Percentiles rank a stretch among this genome's conserved stretches.
phyloP scores from a whole-genome alignment of 2,797 vertebrate species.

The Enteromius unitaeniatus region DNA sequence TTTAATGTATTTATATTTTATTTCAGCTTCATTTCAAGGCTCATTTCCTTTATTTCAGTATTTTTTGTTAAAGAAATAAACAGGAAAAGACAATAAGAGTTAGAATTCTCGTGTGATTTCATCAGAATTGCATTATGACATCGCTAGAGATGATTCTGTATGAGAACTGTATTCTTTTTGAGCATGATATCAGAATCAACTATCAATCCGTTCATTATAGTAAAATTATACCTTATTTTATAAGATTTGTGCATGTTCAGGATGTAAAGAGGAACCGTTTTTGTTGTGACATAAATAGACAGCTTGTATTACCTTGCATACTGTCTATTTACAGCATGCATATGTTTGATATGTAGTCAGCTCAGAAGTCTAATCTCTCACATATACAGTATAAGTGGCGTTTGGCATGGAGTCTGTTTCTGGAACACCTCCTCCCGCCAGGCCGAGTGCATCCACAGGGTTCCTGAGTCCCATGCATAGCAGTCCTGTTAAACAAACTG shows the following conservation, averaged over 20 bases:
- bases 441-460: constrained; percentile 5
- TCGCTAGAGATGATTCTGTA: background rate
- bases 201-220: background rate
- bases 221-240: background rate
- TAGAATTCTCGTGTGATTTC: background rate
- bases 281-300: background rate
- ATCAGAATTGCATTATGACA: background rate
- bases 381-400: background rate
- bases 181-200: background rate
- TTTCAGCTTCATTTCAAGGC: background rate
- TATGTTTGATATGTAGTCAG: background rate
- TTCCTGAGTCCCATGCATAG: constrained; percentile 38
- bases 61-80: background rate
- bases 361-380: constrained; percentile 8
- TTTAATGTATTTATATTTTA: too few species aligned
- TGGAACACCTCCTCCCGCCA: constrained; percentile 3
- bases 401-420: constrained; percentile 48
- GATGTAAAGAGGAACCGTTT: too few species aligned
- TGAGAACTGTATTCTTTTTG: background rate
- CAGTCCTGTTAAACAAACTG: constrained; percentile 44
- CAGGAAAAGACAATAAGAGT: background rate
- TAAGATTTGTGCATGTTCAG: background rate
- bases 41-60: background rate
- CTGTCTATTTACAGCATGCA: background rate
- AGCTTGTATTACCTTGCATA: background rate